phyloP scores from a whole-genome alignment of 2,113 vertebrate genomes.

The Crypturellus undulatus region DNA sequence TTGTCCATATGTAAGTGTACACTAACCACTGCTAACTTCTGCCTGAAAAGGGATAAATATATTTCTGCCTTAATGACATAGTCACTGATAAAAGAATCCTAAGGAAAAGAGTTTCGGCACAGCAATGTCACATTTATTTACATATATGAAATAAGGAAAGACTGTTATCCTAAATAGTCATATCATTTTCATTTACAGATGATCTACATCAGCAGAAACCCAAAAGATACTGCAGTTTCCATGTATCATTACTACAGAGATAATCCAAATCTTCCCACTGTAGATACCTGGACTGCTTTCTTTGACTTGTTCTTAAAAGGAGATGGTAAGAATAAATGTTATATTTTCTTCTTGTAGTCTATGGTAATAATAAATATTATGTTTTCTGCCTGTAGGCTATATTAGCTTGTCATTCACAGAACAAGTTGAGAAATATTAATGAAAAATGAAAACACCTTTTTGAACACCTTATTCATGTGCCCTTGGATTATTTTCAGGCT shows the following conservation, averaged over 20 bases:
- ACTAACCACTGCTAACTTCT: background rate
- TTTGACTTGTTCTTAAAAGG: slow-evolving; percentile 77
- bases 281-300: slow-evolving; percentile 75
- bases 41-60: background rate
- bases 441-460: background rate
- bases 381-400: background rate
- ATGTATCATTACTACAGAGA: slow-evolving; percentile 82
- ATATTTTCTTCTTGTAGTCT: background rate
- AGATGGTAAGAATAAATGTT: slow-evolving; percentile 50
- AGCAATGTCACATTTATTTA: background rate
- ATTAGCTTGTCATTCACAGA: background rate
- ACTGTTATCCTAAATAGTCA: background rate
- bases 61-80: background rate
- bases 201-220: slow-evolving; percentile 79
- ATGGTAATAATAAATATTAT: slow-evolving; percentile 41
- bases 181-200: slow-evolving; percentile 60
- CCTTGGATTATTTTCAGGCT: background rate
- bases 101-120: background rate
- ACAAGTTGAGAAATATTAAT: background rate
- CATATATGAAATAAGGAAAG: background rate
- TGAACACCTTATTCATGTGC: background rate
- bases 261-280: slow-evolving; percentile 77
- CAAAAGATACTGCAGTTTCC: slow-evolving; percentile 82
- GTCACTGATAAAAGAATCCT: fast-evolving
- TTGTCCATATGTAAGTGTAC: background rate